Conservation (phyloP, 1,140 invertebrate genomes). For the Ostrea edulis region DNA sequence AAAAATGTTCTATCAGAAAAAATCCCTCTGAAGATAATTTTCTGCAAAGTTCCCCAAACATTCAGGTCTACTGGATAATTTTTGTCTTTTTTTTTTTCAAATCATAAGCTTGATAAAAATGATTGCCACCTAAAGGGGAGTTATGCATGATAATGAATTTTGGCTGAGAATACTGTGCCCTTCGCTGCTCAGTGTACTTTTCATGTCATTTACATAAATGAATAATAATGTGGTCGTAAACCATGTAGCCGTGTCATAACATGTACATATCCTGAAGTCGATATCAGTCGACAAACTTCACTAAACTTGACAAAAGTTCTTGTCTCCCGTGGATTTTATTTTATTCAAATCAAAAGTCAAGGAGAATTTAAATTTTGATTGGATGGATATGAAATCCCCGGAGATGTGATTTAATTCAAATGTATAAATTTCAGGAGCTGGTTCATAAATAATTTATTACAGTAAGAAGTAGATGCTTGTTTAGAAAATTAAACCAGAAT, state of each 20-base stretch:
- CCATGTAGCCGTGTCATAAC: conserved; percentile 9
- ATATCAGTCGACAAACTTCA: not conserved
- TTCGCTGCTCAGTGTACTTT: not conserved
- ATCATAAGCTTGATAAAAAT: conserved; percentile 4
- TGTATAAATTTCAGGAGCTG: not conserved
- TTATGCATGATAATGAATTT: conserved; percentile 24
- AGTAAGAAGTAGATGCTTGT: not conserved
- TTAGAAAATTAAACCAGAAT: not conserved
- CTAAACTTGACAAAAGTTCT: not conserved
- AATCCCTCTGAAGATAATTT: not conserved
- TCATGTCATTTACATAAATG: conserved; percentile 32
- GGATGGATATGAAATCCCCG: not conserved
- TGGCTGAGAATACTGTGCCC: not conserved
- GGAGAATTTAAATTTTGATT: conserved; percentile 27
- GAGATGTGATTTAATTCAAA: conserved; percentile 1
- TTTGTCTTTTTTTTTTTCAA: not conserved
- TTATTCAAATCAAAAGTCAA: conserved; percentile 19
- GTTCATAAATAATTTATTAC: conserved; percentile 23
- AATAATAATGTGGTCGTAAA: conserved; percentile 27
- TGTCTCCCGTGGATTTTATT: not conserved
- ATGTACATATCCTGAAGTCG: conserved; percentile 3
- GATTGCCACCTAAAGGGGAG: not conserved
- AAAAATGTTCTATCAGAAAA: not conserved
- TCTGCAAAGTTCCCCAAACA: not conserved
- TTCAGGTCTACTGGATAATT: not conserved